A percentile compares a stretch with the other conserved stretches of the same genome.
Evolutionary conservation across 2,888 invertebrate species (phyloP).

Genomic region (Eretmocerus hayati): DNA sequence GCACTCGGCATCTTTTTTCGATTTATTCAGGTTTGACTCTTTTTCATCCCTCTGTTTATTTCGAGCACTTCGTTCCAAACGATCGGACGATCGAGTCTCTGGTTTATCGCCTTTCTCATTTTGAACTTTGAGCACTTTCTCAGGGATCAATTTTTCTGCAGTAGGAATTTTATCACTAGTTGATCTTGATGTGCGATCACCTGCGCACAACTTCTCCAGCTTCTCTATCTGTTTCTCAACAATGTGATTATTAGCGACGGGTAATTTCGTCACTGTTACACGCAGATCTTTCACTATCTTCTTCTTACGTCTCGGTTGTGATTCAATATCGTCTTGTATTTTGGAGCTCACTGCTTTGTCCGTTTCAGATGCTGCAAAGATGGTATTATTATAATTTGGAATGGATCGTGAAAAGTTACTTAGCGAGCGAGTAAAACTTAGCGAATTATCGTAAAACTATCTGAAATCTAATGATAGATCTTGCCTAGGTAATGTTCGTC

Average conservation of each 20-base stretch:
- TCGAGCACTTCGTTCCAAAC: slow-evolving; percentile 6
- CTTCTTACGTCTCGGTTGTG: slow-evolving; percentile 40
- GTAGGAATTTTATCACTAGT: slow-evolving; percentile 32
- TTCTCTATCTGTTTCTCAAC: slow-evolving; percentile 47
- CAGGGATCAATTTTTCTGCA: slow-evolving; percentile 14
- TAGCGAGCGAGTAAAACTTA: too few species aligned
- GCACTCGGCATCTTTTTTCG: slow-evolving; percentile 21
- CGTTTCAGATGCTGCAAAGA: too few species aligned
- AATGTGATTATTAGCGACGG: slow-evolving; percentile 25
- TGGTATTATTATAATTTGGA: too few species aligned
- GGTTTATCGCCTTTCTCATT: slow-evolving; percentile 19
- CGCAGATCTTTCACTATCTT: slow-evolving; percentile 43
- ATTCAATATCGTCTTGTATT: too few species aligned
- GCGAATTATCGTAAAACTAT: too few species aligned
- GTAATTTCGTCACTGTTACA: slow-evolving; percentile 42
- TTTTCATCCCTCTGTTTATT: slow-evolving; percentile 19
- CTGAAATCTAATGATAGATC: too few species aligned
- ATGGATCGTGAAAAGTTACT: too few species aligned
- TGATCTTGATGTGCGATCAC: slow-evolving; percentile 40
- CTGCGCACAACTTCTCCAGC: slow-evolving; percentile 37
- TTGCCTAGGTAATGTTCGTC: too few species aligned
- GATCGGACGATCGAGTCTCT: slow-evolving; percentile 15
- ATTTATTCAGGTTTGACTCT: slow-evolving; percentile 14
- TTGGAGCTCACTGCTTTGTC: too few species aligned
- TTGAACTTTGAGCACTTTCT: slow-evolving; percentile 20